These are phyloP conservation scores for Panzeria rudis DNA, from an alignment of 2,888 invertebrate genomes.

Conservation along the genomic window DNA sequence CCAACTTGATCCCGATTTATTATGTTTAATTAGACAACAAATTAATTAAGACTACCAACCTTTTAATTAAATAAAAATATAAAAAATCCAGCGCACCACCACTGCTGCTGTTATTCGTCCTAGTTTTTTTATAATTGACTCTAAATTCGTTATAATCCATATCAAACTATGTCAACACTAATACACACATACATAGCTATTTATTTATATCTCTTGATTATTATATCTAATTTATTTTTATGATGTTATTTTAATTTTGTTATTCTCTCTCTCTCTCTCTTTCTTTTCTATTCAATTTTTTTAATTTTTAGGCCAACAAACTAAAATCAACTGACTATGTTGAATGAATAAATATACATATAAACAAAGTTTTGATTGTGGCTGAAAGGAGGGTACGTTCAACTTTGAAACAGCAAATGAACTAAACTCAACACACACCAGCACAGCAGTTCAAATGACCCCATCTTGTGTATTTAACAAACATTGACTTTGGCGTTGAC, in stretches of 20 bases:
- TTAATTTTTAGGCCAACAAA: slow-evolving; percentile 56
- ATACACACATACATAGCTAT: background rate
- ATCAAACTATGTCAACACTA: background rate
- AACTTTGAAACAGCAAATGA: slow-evolving; percentile 42
- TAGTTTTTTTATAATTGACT: background rate
- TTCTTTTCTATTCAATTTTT: background rate
- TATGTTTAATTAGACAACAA: too few species aligned
- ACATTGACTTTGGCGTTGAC: slow-evolving; percentile 73
- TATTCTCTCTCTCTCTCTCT: background rate
- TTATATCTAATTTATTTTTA: slow-evolving; percentile 44
- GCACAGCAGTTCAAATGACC: slow-evolving; percentile 42
- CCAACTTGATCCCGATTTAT: too few species aligned
- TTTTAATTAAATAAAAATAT: background rate
- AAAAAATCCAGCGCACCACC: background rate
- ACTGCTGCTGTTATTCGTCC: background rate
- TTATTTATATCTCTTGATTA: slow-evolving; percentile 12
- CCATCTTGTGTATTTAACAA: slow-evolving; percentile 63
- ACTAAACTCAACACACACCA: background rate
- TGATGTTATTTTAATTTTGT: slow-evolving; percentile 39
- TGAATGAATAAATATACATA: slow-evolving; percentile 17
- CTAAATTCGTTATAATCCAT: background rate
- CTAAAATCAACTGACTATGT: slow-evolving; percentile 55
- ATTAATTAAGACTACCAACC: background rate
- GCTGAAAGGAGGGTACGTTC: slow-evolving; percentile 9
- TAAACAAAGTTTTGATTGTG: slow-evolving; percentile 23